Evolutionary conservation across 2,797 vertebrate species (phyloP).

Genomic region (Eupleurogrammus muticus): DNA sequence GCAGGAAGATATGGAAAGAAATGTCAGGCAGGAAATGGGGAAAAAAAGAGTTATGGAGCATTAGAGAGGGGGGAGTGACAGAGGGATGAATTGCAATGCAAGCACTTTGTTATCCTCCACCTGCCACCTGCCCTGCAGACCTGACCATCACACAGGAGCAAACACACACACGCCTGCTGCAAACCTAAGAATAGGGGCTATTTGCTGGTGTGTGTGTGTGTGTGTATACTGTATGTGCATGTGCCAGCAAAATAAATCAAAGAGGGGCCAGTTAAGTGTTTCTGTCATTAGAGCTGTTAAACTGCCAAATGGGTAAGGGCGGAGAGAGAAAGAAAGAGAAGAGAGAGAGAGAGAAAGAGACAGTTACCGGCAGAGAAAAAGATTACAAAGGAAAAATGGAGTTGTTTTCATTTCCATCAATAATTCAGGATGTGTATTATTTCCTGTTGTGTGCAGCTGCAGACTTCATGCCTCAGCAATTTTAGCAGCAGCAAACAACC

Average conservation of each 20-base stretch:
- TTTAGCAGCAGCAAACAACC: conserved; percentile 54
- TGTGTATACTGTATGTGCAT: not conserved
- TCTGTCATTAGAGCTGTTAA: conserved; percentile 56
- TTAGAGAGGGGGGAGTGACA: conserved; percentile 9
- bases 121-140: conserved; percentile 52
- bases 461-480: conserved; percentile 67
- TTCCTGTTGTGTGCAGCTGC: conserved; percentile 66
- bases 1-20: conserved; percentile 46
- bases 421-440: conserved; percentile 77
- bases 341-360: conserved; percentile 6
- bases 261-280: conserved; percentile 26
- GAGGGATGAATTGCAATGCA: conserved; percentile 50
- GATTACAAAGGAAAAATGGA: conserved; percentile 48
- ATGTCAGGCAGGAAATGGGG: conserved; percentile 48
- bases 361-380: conserved; percentile 24
- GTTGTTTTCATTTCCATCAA: conserved; percentile 77
- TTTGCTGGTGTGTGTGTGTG: conserved; percentile 6
- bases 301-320: conserved; percentile 39
- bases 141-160: conserved; percentile 26
- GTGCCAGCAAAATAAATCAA: conserved; percentile 27
- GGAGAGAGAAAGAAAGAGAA: conserved; percentile 6
- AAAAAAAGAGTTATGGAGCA: conserved; percentile 38
- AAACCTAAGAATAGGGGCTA: conserved; percentile 6
- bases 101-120: conserved; percentile 51
- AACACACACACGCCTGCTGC: conserved; percentile 29